These are phyloP conservation scores for Sicus ferrugineus DNA, from an alignment of 2,888 invertebrate genomes.

Conservation along the genomic window DNA sequence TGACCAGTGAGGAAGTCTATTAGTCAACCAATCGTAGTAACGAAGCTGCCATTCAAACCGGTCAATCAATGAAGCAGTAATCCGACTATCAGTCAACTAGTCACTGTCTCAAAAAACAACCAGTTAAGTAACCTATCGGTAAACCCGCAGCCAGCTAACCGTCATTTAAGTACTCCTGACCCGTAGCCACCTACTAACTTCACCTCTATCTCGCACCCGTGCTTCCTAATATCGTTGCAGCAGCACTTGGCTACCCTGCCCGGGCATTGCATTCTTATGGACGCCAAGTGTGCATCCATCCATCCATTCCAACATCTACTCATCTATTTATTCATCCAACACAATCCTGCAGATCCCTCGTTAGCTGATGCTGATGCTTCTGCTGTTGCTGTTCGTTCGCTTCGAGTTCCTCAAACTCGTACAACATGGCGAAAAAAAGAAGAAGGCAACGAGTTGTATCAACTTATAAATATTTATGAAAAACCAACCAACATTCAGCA, in stretches of 20 bases:
- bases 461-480: conserved; percentile 37
- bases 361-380: background rate
- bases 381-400: background rate
- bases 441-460: background rate
- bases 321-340: background rate
- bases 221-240: background rate
- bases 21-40: too few species aligned
- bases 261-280: background rate
- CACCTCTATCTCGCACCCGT: background rate
- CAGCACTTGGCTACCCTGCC: background rate
- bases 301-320: background rate
- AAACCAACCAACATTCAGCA: conserved; percentile 25
- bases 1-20: too few species aligned
- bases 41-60: too few species aligned
- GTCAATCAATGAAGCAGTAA: too few species aligned
- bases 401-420: background rate
- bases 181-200: background rate
- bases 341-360: background rate
- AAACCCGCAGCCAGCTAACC: background rate
- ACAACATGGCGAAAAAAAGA: background rate
- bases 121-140: too few species aligned
- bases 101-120: too few species aligned
- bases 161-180: background rate
- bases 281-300: background rate
- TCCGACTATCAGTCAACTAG: too few species aligned